Evolutionary conservation across 2,797 vertebrate species (phyloP).

Genomic region (Alcedo quadribrachys): DNA sequence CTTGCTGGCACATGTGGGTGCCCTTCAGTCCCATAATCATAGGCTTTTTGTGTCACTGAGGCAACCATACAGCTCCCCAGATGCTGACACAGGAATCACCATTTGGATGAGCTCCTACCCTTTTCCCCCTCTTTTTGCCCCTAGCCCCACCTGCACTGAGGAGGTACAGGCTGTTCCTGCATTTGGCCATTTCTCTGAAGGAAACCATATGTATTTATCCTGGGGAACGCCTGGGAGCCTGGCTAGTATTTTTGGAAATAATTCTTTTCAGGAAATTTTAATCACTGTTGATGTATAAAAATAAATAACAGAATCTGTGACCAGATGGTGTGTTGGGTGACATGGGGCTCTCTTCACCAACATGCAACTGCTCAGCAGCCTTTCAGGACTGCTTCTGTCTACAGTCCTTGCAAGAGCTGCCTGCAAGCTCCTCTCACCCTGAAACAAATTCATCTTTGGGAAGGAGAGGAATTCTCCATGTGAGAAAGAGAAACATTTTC

Average conservation of each 20-base stretch:
- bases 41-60: neutral
- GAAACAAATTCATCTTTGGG: neutral
- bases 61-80: neutral
- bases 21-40: neutral
- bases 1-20: neutral
- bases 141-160: neutral
- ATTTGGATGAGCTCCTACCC: neutral
- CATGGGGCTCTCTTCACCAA: conserved; percentile 51
- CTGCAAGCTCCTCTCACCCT: neutral
- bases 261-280: conserved; percentile 59
- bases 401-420: neutral
- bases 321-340: conserved; percentile 70
- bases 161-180: neutral
- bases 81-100: neutral
- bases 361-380: conserved; percentile 10
- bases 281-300: conserved; percentile 67
- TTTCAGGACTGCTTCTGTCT: neutral
- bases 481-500: neutral
- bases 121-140: neutral
- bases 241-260: conserved; percentile 54
- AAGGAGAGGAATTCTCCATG: neutral
- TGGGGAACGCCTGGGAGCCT: conserved; percentile 10
- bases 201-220: conserved; percentile 24
- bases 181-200: neutral
- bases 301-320: conserved; percentile 68